phyloP scores from a whole-genome alignment of 2,888 invertebrate genomes.

The Orgyia antiqua region DNA sequence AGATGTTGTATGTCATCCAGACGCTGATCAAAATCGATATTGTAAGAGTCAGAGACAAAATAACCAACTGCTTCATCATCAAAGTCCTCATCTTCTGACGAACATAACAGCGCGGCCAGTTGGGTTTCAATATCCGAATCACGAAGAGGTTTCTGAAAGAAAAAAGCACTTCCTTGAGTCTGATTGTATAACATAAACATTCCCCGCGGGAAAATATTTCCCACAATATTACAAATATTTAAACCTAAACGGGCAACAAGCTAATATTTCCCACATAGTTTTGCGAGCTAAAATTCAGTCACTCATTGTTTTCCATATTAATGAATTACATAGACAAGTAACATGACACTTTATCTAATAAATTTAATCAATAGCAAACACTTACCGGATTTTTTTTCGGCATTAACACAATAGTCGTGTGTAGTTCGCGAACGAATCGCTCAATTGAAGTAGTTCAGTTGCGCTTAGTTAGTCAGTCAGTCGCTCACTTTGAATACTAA shows the following conservation, averaged over 20 bases:
- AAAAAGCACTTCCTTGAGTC: slow-evolving; percentile 4
- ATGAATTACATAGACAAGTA: no score
- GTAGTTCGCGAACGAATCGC: no score
- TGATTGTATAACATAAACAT: slow-evolving; percentile 7
- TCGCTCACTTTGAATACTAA: no score
- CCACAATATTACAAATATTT: slow-evolving; percentile 6
- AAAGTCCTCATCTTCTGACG: slow-evolving; percentile 8
- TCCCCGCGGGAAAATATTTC: slow-evolving; percentile 6
- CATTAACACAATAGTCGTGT: no score
- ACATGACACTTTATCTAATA: no score
- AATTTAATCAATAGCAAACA: no score
- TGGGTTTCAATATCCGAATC: slow-evolving; percentile 12
- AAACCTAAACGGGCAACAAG: slow-evolving; percentile 1
- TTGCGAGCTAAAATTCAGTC: no score
- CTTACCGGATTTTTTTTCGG: no score
- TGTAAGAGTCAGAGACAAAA: slow-evolving; percentile 8
- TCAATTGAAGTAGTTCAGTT: no score
- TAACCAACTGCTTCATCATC: slow-evolving; percentile 13
- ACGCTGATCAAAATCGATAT: slow-evolving; percentile 12
- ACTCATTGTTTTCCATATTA: no score
- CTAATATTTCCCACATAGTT: not conserved
- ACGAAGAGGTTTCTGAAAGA: slow-evolving; percentile 10
- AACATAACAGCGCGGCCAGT: slow-evolving; percentile 10
- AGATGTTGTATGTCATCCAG: slow-evolving; percentile 16
- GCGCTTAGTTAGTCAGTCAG: no score